A percentile compares a stretch with the other conserved stretches of the same genome.
Conservation (phyloP, 37 sponge, comb jelly and placozoan genomes). For the Dysidea cf. avara region DNA sequence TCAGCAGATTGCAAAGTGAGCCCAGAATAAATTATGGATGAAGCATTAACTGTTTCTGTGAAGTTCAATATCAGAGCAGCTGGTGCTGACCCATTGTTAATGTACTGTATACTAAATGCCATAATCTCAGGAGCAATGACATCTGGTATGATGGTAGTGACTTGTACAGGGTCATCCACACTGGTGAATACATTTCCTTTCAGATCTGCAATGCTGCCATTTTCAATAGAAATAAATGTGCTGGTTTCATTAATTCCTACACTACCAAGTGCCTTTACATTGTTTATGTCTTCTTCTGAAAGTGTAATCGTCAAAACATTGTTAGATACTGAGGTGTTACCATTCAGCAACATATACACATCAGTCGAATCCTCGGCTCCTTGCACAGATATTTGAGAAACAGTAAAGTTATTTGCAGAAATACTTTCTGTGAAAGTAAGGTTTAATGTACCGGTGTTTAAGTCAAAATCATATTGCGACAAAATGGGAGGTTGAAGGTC, state of each 20-base stretch:
- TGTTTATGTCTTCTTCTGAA: constrained; percentile 54
- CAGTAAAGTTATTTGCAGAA: constrained; percentile 37
- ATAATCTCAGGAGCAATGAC: constrained; percentile 44
- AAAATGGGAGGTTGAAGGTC: constrained; percentile 59
- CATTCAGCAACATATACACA: constrained; percentile 34
- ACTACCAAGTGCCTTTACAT: constrained; percentile 64
- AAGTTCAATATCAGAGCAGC: constrained; percentile 40
- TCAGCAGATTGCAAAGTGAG: constrained; percentile 56
- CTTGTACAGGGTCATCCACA: constrained; percentile 31
- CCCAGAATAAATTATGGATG: constrained; percentile 22
- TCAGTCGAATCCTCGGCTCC: constrained; percentile 11
- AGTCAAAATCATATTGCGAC: constrained; percentile 48
- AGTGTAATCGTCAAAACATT: constrained; percentile 46
- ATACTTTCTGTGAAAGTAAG: constrained; percentile 82
- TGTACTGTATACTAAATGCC: constrained; percentile 60
- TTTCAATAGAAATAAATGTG: constrained; percentile 54
- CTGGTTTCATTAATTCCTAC: constrained; percentile 38
- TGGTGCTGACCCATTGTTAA: constrained; percentile 54
- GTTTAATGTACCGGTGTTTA: constrained; percentile 72
- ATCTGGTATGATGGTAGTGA: constrained; percentile 40
- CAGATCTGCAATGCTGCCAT: constrained; percentile 71
- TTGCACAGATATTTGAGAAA: constrained; percentile 54
- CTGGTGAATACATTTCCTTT: constrained; percentile 52
- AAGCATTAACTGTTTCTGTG: constrained; percentile 37
- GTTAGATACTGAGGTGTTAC: constrained; percentile 9